Conservation (phyloP, 2,113 vertebrate genomes). For the Deroptyus accipitrinus region DNA sequence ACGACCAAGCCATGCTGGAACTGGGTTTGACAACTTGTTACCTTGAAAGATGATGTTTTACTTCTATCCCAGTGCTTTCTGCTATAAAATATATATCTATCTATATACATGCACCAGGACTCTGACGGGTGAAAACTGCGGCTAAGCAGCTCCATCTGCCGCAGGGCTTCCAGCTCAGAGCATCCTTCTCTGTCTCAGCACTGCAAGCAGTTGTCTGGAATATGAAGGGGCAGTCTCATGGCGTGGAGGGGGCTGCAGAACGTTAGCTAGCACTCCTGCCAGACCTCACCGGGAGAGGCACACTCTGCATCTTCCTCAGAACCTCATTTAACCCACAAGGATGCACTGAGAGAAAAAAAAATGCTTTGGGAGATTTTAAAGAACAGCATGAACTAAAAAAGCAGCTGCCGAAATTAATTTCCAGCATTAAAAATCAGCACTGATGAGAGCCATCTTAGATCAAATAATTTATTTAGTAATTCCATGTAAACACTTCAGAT, state of each 20-base stretch:
- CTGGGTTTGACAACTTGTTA: background rate
- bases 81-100: background rate
- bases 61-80: background rate
- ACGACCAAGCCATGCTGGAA: background rate
- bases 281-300: background rate
- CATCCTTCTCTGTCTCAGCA: background rate
- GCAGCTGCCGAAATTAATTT: conserved; percentile 32
- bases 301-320: conserved; percentile 15
- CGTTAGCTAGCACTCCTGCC: background rate
- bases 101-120: background rate
- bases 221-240: background rate
- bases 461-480: conserved; percentile 71
- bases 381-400: conserved; percentile 39
- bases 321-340: background rate
- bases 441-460: conserved; percentile 66
- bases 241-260: background rate
- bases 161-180: background rate
- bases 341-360: background rate
- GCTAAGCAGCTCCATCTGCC: background rate
- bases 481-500: conserved; percentile 70
- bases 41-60: background rate
- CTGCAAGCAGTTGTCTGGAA: background rate
- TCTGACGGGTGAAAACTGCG: background rate
- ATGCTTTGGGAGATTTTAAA: conserved; percentile 39
- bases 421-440: conserved; percentile 67